Evolutionary conservation across 2,888 invertebrate species (phyloP), one percentile per base, ranked within the genome.

Genomic region (Fragum whitleyi): DNA sequence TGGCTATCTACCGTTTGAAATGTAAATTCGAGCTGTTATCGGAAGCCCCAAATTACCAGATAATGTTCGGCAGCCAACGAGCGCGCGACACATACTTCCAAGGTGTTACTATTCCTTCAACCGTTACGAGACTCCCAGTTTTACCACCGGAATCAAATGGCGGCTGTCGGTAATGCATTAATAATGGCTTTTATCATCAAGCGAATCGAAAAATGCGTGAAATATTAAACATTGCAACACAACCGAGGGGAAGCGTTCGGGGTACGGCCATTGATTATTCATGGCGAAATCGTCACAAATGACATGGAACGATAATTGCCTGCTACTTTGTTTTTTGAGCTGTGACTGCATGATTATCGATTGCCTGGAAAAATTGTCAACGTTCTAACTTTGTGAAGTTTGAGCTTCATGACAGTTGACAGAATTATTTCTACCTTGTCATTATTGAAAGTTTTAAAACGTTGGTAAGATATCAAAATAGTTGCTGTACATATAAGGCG

Each of bases 31-130:
- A 47, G 47, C 47, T 47, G 5, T 19, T 47, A 47, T 47, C 47
- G 7, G 47, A 47, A 47, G 47, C 16, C n/a, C 47, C n/a, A 59
- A 59, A 59, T 59, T 26, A 28, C 28, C 16, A 28, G 3, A 26
- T 59, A 23, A 59, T 19, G 74, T 26, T 47, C 39, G 21, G 7
- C 69, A 76, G 61, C 78, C 79, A 85, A 82, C 81, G 71, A 79
- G 67, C 61, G 57, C 39, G 61, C 82, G 84, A 81, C 86, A 85
- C 65, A 65, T 65, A 80, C 83, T 83, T 26, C n/a, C 65, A 65
- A 42, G 21, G 21, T 65, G 21, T 42, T 16, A 11, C 57, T 21
- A 57, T 23, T 57, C 26, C 57, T 23, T 57, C 26, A 26, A 26
- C 57, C 57, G 57, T 57, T 57, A 57, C 57, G 51, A 36, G 16